phyloP scores from a whole-genome alignment of 2,888 invertebrate species.

The Ctena decussata region DNA sequence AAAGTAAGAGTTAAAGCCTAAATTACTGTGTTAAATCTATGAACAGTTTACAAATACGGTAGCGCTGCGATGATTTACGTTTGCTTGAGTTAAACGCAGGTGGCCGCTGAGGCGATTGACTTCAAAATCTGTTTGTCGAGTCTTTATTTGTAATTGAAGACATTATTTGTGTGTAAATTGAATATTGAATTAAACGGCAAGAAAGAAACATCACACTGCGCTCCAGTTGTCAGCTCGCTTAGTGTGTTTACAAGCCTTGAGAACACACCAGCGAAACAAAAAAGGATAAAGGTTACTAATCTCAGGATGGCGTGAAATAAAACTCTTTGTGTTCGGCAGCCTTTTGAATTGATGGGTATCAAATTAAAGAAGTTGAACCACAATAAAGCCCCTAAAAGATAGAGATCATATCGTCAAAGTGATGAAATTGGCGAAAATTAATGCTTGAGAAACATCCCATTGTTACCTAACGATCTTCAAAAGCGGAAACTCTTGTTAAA shows the following conservation, averaged over 20 bases:
- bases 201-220: conserved; percentile 35
- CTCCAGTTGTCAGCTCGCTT: conserved; percentile 1
- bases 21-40: conserved; percentile 4
- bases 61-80: neutral
- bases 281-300: conserved; percentile 10
- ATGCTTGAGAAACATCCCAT: neutral
- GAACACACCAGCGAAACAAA: conserved; percentile 7
- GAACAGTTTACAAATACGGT: conserved; percentile 1
- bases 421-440: conserved; percentile 5
- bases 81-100: conserved; percentile 10
- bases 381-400: neutral
- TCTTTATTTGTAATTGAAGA: conserved; percentile 17
- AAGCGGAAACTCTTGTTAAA: no score
- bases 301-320: conserved; percentile 9
- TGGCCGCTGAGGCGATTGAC: conserved; percentile 11
- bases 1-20: neutral
- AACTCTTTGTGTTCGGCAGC: neutral
- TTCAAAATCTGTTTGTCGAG: conserved; percentile 8
- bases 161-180: conserved; percentile 47
- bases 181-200: conserved; percentile 40
- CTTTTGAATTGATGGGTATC: conserved; percentile 17
- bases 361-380: conserved; percentile 7
- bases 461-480: neutral
- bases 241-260: neutral
- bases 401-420: neutral